Base-by-base conservation (phyloP, 2,113 vertebrate species). In the Corythoichthys haematopterus region DNA sequence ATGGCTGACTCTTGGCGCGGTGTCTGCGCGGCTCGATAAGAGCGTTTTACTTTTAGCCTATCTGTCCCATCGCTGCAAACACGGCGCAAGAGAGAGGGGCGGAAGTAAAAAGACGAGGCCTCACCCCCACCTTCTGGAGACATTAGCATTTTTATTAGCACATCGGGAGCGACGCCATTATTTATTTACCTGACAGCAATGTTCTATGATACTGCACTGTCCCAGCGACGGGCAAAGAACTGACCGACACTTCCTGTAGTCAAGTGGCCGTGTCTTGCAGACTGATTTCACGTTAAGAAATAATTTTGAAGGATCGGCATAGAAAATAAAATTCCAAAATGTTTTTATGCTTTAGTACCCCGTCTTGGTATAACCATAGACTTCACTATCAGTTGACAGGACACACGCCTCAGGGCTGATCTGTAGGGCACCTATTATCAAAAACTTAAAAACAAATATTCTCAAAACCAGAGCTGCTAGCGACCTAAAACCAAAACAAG, bases 121-220 rank as follows among this genome's bases (percentile, higher is more conserved):
- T 70, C 72, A 66, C 71, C 76, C 61, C 65, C 61, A 40, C 66
- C 45, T 74, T 58, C 36, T 37, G 16, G 12, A 50, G 0, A 35
- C 73, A 91, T 90, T 89, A 83, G 81, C 82, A 89, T 88, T 90
- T 91, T 89, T 87, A 91, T 91, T 84, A 88, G 84, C 74, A 78
- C 72, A 6, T 74, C 64, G 38, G 60, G 76, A 68, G 66, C 51
- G 70, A 74, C 83, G 72, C 78, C 74, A 71, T 86, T 85, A 80
- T 89, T 87, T 79, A 83, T 77, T 45, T 71, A 48, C 38, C 71
- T 76, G 79, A 68, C 72, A 78, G 47, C 63, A 28, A 53, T 46
- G 61, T 3, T 13, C 57, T 64, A 62, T 58, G n/a, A 43, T 50
- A 20, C 38, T n/a, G 40, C 43, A 12, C 35, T 43, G 33, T 37